phyloP scores from a whole-genome alignment of 2,797 vertebrate genomes.

The Miichthys miiuy region DNA sequence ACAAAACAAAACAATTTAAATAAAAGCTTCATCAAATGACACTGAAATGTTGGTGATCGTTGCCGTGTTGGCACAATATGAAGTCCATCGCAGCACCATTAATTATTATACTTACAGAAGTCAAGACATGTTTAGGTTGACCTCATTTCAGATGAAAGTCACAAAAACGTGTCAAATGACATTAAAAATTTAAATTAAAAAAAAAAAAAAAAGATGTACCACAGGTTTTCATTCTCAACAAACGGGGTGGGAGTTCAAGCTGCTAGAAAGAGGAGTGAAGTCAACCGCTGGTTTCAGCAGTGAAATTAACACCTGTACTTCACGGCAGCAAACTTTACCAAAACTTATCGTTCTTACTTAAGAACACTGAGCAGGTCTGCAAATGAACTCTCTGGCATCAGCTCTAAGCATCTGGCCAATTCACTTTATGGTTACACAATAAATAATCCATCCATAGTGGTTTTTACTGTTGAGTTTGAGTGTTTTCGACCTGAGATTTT shows the following conservation, averaged over 20 bases:
- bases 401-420: conserved; percentile 44
- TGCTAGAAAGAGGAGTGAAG: conserved; percentile 61
- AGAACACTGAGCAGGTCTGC: conserved; percentile 30
- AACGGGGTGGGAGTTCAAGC: conserved; percentile 65
- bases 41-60: conserved; percentile 67
- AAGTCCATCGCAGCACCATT: conserved; percentile 75
- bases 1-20: conserved; percentile 60
- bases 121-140: conserved; percentile 54
- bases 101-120: conserved; percentile 63
- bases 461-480: conserved; percentile 63
- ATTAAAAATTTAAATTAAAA: conserved; percentile 41
- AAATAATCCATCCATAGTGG: conserved; percentile 73
- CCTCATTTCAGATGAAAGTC: conserved; percentile 52
- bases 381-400: conserved; percentile 39
- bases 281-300: conserved; percentile 16
- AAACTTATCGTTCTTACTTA: conserved; percentile 16
- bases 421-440: conserved; percentile 53
- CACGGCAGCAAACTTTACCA: conserved; percentile 34
- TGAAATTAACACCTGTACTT: conserved; percentile 17
- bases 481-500: conserved; percentile 79
- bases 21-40: conserved; percentile 62
- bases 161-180: conserved; percentile 59
- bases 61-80: conserved; percentile 64
- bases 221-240: conserved; percentile 63
- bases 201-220: conserved; percentile 63